These are phyloP conservation scores for Eupithecia abbreviata DNA, from an alignment of 2,888 invertebrate species.

Conservation along the genomic window DNA sequence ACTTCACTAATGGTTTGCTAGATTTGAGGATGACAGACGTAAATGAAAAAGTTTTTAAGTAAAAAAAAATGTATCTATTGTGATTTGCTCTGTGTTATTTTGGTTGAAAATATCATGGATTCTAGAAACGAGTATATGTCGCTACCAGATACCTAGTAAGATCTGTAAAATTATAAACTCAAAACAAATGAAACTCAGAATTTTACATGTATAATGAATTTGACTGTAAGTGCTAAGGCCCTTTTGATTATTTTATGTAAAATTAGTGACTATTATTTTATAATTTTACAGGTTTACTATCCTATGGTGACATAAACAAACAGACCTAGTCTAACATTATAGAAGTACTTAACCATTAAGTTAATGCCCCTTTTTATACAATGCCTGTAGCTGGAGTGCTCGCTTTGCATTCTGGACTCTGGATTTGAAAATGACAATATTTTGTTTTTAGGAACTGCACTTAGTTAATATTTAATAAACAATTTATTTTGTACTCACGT, in stretches of 20 bases:
- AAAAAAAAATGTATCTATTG: neutral
- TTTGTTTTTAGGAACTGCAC: neutral
- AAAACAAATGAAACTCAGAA: no score
- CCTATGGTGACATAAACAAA: no score
- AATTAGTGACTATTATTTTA: no score
- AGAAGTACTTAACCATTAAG: neutral
- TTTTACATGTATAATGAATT: no score
- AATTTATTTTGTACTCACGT: neutral
- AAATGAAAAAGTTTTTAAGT: neutral
- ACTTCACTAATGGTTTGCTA: neutral
- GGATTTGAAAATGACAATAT: neutral
- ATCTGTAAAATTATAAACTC: no score
- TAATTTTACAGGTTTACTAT: no score
- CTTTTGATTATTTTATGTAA: no score
- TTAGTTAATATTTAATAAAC: slow-evolving; percentile 14
- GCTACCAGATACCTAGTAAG: no score
- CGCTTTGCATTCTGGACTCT: neutral
- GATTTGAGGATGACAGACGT: neutral
- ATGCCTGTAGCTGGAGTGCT: neutral
- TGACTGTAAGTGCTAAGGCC: no score
- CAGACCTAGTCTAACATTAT: neutral
- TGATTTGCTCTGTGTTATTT: neutral
- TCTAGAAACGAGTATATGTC: neutral
- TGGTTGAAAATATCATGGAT: neutral
- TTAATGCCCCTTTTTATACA: neutral